These are phyloP conservation scores for Crax fasciolata DNA, from an alignment of 2,797 vertebrate species.

Conservation along the genomic window DNA sequence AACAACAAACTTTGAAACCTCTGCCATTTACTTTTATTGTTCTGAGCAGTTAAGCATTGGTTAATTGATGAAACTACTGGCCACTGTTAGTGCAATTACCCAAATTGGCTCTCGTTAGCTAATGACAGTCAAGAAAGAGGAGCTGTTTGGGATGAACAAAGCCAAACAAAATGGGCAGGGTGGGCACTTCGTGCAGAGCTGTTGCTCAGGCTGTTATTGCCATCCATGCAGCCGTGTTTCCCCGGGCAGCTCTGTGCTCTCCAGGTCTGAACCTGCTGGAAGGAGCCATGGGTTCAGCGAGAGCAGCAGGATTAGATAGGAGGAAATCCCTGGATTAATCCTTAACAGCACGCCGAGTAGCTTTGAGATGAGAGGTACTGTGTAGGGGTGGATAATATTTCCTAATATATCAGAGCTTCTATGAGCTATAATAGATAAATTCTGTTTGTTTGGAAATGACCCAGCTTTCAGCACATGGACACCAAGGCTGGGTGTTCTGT, in stretches of 20 bases:
- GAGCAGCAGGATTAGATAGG: not conserved
- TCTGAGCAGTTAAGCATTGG: not conserved
- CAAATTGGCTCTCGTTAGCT: not conserved
- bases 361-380: not conserved
- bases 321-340: conserved; percentile 12
- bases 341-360: not conserved
- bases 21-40: conserved; percentile 4
- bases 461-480: not conserved
- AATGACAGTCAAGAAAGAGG: not conserved
- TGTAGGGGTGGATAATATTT: not conserved
- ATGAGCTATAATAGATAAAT: not conserved
- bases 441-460: not conserved
- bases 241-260: not conserved
- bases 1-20: not conserved
- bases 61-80: not conserved
- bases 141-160: not conserved
- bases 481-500: not conserved
- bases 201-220: not conserved
- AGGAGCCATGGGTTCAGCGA: not conserved
- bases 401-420: not conserved
- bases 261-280: not conserved
- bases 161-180: not conserved
- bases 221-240: accelerated
- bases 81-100: not conserved
- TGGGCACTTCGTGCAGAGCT: not conserved